Percentiles rank a stretch among this genome's conserved stretches.
These are phyloP conservation scores for Aramus guarauna DNA, from an alignment of 2,113 vertebrate genomes.

Conservation along the genomic window DNA sequence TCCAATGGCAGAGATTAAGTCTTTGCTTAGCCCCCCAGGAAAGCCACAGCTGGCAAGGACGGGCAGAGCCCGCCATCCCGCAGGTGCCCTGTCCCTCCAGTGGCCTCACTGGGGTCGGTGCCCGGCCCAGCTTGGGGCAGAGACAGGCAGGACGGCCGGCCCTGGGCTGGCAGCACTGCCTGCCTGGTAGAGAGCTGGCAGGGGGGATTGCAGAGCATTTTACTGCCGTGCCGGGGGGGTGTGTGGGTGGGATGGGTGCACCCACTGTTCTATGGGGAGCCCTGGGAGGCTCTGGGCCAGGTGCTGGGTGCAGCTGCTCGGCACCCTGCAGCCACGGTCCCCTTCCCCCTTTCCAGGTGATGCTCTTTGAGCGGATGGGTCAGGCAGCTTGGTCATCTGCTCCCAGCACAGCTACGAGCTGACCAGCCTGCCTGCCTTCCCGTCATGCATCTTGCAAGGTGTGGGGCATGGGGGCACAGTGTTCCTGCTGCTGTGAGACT, in stretches of 20 bases:
- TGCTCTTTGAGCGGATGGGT: neutral
- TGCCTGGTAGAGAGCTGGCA: neutral
- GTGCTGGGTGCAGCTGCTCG: neutral
- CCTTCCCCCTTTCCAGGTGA: neutral
- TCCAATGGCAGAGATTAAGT: neutral
- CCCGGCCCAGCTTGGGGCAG: neutral
- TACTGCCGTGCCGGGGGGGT: neutral
- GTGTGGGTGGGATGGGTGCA: no score
- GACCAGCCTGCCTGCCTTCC: neutral
- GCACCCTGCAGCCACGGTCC: neutral
- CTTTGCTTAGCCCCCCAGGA: neutral
- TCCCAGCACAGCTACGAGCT: fast-evolving
- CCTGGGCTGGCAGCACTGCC: neutral
- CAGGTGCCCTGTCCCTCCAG: fast-evolving
- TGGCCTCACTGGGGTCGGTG: neutral
- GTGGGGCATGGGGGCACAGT: neutral
- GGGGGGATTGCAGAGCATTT: neutral
- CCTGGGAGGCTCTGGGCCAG: neutral
- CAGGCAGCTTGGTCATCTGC: fast-evolving
- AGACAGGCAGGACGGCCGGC: fast-evolving
- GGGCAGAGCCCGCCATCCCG: fast-evolving
- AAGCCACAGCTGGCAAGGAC: neutral
- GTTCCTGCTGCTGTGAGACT: fast-evolving
- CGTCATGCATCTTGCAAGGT: neutral
- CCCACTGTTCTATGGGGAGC: fast-evolving